Conservation (phyloP, 92 coral and sea anemone species). For the Heteractis magnifica region DNA sequence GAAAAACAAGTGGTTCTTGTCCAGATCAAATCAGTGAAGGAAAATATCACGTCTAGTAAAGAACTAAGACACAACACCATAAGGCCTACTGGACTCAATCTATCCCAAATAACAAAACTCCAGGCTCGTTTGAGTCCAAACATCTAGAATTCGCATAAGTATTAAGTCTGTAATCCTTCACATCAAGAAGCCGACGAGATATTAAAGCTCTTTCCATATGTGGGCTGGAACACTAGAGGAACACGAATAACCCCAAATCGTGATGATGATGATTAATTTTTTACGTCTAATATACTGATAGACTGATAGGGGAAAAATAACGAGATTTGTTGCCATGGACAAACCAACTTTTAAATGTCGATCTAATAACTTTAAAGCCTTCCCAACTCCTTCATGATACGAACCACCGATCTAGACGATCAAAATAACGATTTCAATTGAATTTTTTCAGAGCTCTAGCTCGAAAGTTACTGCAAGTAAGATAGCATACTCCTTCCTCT, state of each 20-base stretch:
- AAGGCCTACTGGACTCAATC: background rate
- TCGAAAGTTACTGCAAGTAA: too few relatives aligned
- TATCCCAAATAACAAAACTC: background rate
- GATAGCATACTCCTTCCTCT: too few relatives aligned
- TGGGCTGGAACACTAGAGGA: background rate
- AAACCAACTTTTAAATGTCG: too few relatives aligned
- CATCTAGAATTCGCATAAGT: background rate
- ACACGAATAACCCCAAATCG: background rate
- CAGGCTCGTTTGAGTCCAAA: background rate
- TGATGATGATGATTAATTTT: background rate
- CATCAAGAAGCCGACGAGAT: background rate
- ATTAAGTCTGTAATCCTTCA: slow-evolving; percentile 1
- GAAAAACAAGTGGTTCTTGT: background rate
- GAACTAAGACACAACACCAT: background rate
- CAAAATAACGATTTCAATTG: too few relatives aligned
- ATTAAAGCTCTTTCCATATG: background rate
- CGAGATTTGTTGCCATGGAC: too few relatives aligned
- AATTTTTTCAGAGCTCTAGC: too few relatives aligned
- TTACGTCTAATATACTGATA: too few relatives aligned
- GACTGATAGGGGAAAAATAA: too few relatives aligned
- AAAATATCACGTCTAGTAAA: background rate
- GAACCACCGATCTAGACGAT: too few relatives aligned
- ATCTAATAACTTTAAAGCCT: too few relatives aligned
- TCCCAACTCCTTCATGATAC: too few relatives aligned
- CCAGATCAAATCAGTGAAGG: background rate